Evolutionary conservation across 2,797 vertebrate species (phyloP).

Genomic region (Gambelia wislizenii): DNA sequence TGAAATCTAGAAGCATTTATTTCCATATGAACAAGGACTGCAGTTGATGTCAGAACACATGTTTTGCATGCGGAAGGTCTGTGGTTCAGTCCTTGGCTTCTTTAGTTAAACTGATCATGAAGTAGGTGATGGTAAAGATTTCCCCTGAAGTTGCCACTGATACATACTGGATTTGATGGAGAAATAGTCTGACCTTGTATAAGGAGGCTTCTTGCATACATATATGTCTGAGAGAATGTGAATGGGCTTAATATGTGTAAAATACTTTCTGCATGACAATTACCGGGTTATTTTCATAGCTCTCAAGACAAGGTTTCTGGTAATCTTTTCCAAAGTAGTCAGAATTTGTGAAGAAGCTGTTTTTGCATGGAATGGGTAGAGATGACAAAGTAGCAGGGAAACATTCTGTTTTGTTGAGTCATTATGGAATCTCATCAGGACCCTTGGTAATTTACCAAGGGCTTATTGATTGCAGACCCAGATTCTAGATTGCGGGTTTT

Average conservation of each 20-base stretch:
- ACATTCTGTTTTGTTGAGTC: slow-evolving; percentile 29
- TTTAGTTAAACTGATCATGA: too few relatives aligned
- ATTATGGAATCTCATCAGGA: slow-evolving; percentile 34
- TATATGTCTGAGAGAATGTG: not conserved
- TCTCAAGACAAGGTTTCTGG: slow-evolving; percentile 26
- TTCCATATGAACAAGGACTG: too few relatives aligned
- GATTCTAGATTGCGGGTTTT: slow-evolving; percentile 29
- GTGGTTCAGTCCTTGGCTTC: too few relatives aligned
- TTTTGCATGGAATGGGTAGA: slow-evolving; percentile 9
- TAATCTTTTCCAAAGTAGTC: not conserved
- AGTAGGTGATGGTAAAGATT: too few relatives aligned
- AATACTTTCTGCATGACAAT: slow-evolving; percentile 18
- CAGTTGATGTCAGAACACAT: too few relatives aligned
- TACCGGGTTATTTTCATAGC: not conserved
- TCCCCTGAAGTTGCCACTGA: too few relatives aligned
- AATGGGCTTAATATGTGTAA: not conserved
- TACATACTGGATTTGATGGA: too few relatives aligned
- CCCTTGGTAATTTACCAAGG: slow-evolving; percentile 44
- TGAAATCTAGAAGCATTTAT: too few relatives aligned
- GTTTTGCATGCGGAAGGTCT: too few relatives aligned
- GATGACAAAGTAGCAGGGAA: slow-evolving; percentile 9
- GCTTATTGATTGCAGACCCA: slow-evolving; percentile 41
- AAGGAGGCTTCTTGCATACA: not conserved
- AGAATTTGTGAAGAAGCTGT: not conserved
- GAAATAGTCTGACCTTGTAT: not conserved